Base-by-base conservation (phyloP, 2,113 vertebrate species). In the Hippocampus zosterae region DNA sequence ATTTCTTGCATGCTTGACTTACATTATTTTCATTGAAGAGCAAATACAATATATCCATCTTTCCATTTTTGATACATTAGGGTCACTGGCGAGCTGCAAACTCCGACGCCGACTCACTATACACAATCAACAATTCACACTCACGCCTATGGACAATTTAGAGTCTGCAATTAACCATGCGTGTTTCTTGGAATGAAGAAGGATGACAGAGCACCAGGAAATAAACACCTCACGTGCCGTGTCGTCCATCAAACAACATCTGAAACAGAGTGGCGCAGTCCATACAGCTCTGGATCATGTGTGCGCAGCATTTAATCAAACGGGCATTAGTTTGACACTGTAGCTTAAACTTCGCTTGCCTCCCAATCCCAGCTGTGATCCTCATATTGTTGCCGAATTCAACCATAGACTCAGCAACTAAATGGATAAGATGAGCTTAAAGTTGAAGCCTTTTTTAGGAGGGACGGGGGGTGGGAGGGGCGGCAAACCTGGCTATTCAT, bases 251-350 rank as follows among this genome's bases (percentile, higher is more conserved):
- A 27, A 16, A 29, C 27, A 29, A 44, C n/a, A 3, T 46, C 78
- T 69, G 62, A 59, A 73, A 66, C 74, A 59, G 62, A 79, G 64
- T 64, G 8, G 66, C 46, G 76, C 79, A 75, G 80, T 79, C 73
- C 57, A 21, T 9, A 69, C 15, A 74, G 81, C 76, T 67, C 64
- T 48, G 81, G 87, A 87, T 88, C 80, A 87, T 79, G 81, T 82
- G 69, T 77, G 81, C 80, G 16, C 57, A 83, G 86, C 81, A 84
- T 87, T 92, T 90, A 88, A 92, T 91, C 87, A 88, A 88, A 81
- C 84, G 82, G 84, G 90, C 81, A 87, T 91, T 92, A 91, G 85
- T 88, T 87, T 74, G 83, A 73, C 77, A 77, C 77, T 81, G 73
- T 80, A 79, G 89, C 87, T 91, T 85, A 88, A 85, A 78, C 78